Base-by-base conservation (phyloP, 37 sponge, comb jelly and placozoan genomes). In the Bolinopsis microptera region DNA sequence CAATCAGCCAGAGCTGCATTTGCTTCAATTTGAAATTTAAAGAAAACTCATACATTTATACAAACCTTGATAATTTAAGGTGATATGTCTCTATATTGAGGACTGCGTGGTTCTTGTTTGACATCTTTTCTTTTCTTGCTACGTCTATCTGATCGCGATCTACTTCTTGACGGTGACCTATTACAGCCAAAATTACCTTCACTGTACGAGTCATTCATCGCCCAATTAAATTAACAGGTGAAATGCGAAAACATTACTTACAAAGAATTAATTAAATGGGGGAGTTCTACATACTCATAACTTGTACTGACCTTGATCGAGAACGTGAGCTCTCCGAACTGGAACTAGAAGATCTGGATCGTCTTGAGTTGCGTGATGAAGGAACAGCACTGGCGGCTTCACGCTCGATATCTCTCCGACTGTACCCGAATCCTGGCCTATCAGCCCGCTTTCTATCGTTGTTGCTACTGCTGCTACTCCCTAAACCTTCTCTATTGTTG, bases 371-470 rank as follows among this genome's bases (percentile, higher is more conserved):
- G 33, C 80, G 18, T 1, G 33, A 27, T 1, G 33, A 32, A 3
- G 80, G 28, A 2, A 30, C 80, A 77, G 80, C 80, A 16, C 33
- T 13, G 48, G 13, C n/a, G 8, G 90, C 90, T 27, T 86, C 90
- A 8, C 90, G 34, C 90, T 86, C 90, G 13, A 38, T 38, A 23
- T 86, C 90, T 27, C 31, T 38, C 61, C 90, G 40, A 40, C 90
- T 86, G 61, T 86, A 86, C 27, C 90, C 90, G 61, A 86, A 86
- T 9, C 90, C 90, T 16, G 90, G 90, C 25, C 90, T 8, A 1
- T 86, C 90, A 1, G 3, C 26, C 0, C 90, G 41, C 61, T 27
- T 41, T n/a, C 35, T 41, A 21, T 41, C 90, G 90, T 8, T n/a
- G 24, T 16, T 24, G 36, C 90, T n/a, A 24, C 61, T 23, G 0